Conservation (phyloP, 2,797 vertebrate species). For the Xiphophorus birchmanni region DNA sequence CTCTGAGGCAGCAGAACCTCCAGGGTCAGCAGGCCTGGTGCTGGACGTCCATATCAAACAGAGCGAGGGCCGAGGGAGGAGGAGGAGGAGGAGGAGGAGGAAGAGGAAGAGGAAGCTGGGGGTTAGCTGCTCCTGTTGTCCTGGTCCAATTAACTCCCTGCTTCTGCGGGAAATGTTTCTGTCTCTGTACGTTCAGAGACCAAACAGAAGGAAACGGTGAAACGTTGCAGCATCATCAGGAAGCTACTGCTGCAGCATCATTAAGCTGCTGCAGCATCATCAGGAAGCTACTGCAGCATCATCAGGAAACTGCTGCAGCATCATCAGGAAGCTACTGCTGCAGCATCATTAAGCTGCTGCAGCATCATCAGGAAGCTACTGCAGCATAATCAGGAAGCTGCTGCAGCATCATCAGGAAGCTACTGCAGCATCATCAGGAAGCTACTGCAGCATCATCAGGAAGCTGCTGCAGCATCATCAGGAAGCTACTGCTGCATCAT, state of each 20-base stretch:
- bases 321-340: too few relatives aligned
- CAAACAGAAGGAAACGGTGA: not conserved
- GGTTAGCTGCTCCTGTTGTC: not conserved
- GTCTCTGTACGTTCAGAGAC: not conserved
- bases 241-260: not conserved
- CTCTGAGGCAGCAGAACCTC: constrained; percentile 63
- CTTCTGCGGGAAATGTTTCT: not conserved
- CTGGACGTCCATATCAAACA: constrained; percentile 53
- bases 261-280: too few relatives aligned
- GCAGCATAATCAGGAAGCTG: too few relatives aligned
- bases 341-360: too few relatives aligned
- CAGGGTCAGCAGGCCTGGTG: constrained; percentile 45
- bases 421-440: too few relatives aligned
- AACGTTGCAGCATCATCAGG: not conserved
- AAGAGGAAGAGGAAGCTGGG: fast-evolving
- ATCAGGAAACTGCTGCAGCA: not conserved
- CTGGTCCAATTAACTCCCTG: not conserved
- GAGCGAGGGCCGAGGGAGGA: not conserved
- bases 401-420: too few relatives aligned
- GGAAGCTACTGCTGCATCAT: fast-evolving
- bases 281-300: too few relatives aligned
- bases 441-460: too few relatives aligned
- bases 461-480: too few relatives aligned
- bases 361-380: too few relatives aligned
- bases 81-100: not conserved